Evolutionary conservation across 2,113 vertebrate genomes (phyloP).

Genomic region (Hassar affinis): DNA sequence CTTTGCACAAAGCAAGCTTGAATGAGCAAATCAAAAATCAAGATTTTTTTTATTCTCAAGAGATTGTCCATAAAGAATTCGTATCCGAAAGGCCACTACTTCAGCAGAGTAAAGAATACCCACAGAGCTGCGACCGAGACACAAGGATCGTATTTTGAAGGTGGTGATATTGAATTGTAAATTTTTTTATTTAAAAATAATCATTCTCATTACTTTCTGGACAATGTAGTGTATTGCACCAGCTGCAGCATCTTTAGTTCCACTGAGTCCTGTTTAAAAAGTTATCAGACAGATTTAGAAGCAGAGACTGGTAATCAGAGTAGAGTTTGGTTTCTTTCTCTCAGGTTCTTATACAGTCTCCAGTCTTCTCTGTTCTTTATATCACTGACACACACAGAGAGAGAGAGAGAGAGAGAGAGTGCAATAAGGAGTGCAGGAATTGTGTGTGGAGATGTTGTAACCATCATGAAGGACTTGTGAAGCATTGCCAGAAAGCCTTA

Average conservation of each 20-base stretch:
- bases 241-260: not conserved
- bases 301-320: not conserved
- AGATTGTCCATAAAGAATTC: too few species aligned
- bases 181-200: too few species aligned
- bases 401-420: not conserved
- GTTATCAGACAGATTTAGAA: not conserved
- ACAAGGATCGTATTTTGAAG: too few species aligned
- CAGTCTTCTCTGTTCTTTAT: not conserved
- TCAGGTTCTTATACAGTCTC: not conserved
- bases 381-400: not conserved
- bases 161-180: too few species aligned
- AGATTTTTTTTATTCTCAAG: too few species aligned
- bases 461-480: slow-evolving; percentile 39
- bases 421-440: not conserved
- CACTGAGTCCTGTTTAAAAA: not conserved
- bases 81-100: too few species aligned
- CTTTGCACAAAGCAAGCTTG: too few species aligned
- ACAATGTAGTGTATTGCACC: not conserved
- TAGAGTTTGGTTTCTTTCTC: slow-evolving; percentile 8
- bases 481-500: slow-evolving; percentile 54
- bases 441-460: slow-evolving; percentile 29
- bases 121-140: too few species aligned
- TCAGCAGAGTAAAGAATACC: too few species aligned
- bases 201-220: too few species aligned
- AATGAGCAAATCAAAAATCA: too few species aligned